These are phyloP conservation scores for Parapristionchus giblindavisi DNA, from an alignment of 2,888 invertebrate species.

Conservation along the genomic window DNA sequence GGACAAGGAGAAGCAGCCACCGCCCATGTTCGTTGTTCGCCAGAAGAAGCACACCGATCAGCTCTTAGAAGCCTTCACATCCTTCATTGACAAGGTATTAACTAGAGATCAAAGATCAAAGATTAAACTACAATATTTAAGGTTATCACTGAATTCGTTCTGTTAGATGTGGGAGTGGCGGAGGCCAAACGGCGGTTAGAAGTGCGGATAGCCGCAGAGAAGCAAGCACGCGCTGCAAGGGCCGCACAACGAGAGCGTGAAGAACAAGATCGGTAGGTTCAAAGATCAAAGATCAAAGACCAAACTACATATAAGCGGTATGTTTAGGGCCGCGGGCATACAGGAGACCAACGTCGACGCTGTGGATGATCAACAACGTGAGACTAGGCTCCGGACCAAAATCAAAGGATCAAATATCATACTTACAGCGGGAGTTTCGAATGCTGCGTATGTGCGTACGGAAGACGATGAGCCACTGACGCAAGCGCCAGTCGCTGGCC, in stretches of 20 bases:
- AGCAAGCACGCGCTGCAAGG: conserved; percentile 12
- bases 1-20: conserved; percentile 1
- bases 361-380: background rate
- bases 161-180: conserved; percentile 17
- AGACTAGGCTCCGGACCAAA: no score
- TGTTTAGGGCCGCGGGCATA: conserved; percentile 1
- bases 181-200: conserved; percentile 29
- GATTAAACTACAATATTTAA: background rate
- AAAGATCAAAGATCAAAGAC: no score
- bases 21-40: conserved; percentile 12
- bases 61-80: background rate
- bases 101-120: background rate
- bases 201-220: conserved; percentile 13
- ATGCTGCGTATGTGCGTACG: conserved; percentile 11
- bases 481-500: no score
- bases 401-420: no score
- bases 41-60: conserved; percentile 18
- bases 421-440: conserved; percentile 1
- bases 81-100: conserved; percentile 32
- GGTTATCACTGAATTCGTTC: conserved; percentile 31
- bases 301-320: no score
- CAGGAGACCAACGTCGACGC: conserved; percentile 23
- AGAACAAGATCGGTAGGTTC: conserved; percentile 1
- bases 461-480: background rate
- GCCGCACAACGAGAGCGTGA: background rate